Base-by-base conservation (phyloP, 1,140 invertebrate species). In the Steinernema khuongi region DNA sequence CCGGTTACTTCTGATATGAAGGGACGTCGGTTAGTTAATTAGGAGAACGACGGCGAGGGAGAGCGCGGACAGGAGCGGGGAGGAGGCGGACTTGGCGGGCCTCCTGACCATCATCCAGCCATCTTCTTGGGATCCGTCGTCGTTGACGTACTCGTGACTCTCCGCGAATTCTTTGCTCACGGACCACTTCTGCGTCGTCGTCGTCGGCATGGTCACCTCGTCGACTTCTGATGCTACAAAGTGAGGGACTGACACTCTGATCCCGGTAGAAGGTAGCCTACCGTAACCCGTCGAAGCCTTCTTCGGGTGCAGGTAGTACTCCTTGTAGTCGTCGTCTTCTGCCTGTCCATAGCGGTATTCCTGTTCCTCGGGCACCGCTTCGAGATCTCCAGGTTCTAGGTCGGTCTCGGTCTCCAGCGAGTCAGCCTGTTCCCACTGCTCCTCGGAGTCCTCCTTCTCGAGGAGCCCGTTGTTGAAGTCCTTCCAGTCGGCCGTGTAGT, bases 121-220 rank as follows among this genome's bases (percentile, higher is more conserved):
- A 4, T 60, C 50, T 22, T 60, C 50, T 22, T 60, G 14, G 4
- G 50, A 60, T 60, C 50, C 50, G 50, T 60, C 50, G 50, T 60
- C 50, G 50, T 60, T 60, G 14, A 60, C 50, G 50, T 60, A 60
- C 50, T 60, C 50, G 11, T 22, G 50, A 60, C 50, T 60, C 50
- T 60, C 50, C 50, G 19, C 50, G 19, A 26, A 26, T 22, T 60
- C 50, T 7, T 41, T 41, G 36, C 7, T n/a, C 50, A 26, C 4
- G 2, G 50, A 14, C 50, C 50, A 60, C 11, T 22, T 14, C 50
- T 60, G 14, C n/a, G 36, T 41, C 50, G 50, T 60, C 11, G 50
- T 60, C 22, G 50, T 60, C 50, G 50, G 2, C 19, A 22, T 22
- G 50, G 50, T 60, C 22, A 26, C 50, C 26, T 11, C 50, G 4